Percentiles rank a stretch among this genome's conserved stretches.
phyloP scores from a whole-genome alignment of 2,888 invertebrate genomes.

The Agonopterix subpropinquella region DNA sequence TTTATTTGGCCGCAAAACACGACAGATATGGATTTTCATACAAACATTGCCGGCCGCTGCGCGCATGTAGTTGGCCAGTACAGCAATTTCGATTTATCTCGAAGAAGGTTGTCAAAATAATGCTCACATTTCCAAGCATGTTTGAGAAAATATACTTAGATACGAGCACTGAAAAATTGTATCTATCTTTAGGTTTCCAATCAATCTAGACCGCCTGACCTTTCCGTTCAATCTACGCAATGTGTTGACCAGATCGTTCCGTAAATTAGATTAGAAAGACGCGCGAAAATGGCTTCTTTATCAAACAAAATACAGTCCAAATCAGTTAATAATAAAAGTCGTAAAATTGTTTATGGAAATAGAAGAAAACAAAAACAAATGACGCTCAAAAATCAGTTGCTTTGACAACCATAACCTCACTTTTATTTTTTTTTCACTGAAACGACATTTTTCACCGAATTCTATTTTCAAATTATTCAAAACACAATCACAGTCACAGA shows the following conservation, averaged over 20 bases:
- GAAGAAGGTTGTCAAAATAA: too few species aligned
- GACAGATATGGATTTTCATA: too few species aligned
- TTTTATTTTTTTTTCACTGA: conserved; percentile 5
- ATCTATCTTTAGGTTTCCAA: too few species aligned
- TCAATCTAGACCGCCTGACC: too few species aligned
- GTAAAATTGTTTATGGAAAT: background rate
- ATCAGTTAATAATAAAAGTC: background rate
- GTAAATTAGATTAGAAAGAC: conserved; percentile 37
- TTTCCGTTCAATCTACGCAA: too few species aligned
- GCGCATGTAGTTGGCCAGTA: too few species aligned
- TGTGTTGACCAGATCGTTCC: conserved; percentile 1
- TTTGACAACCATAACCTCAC: conserved; percentile 27
- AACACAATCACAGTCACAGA: conserved; percentile 14
- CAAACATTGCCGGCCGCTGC: too few species aligned
- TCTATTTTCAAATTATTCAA: conserved; percentile 10
- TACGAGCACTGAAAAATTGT: too few species aligned
- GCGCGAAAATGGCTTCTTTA: conserved; percentile 23
- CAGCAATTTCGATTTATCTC: too few species aligned
- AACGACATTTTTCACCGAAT: background rate
- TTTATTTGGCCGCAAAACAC: too few species aligned
- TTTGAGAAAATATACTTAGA: too few species aligned
- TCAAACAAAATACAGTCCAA: background rate
- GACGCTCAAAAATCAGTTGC: conserved; percentile 25
- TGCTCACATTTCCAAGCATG: too few species aligned
- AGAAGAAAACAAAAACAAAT: conserved; percentile 23